Percentiles rank a stretch among this genome's conserved stretches.
Evolutionary conservation across 2,888 invertebrate species (phyloP).

Genomic region (Mythimna ferrago): DNA sequence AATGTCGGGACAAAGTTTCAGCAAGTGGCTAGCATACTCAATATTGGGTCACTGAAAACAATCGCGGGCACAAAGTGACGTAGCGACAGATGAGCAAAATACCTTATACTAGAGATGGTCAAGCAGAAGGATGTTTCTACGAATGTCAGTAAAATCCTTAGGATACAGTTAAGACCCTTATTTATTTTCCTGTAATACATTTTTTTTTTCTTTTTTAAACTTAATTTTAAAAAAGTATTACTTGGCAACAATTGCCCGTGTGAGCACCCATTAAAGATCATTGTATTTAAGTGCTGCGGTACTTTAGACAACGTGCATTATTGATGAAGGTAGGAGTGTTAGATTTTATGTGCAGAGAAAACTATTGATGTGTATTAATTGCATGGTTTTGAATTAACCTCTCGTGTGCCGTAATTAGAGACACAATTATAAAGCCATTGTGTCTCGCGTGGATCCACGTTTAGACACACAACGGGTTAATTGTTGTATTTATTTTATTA

Average conservation of each 20-base stretch:
- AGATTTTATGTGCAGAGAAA: slow-evolving; percentile 3
- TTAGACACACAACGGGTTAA: too few relatives aligned
- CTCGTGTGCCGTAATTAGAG: too few relatives aligned
- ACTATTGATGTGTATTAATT: slow-evolving; percentile 23
- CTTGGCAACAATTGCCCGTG: not conserved
- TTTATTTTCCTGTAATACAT: not conserved
- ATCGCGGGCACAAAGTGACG: too few relatives aligned
- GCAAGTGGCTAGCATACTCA: not conserved
- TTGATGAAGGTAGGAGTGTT: slow-evolving; percentile 17
- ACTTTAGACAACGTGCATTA: slow-evolving; percentile 38
- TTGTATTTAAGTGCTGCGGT: slow-evolving; percentile 37
- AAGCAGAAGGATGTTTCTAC: too few relatives aligned
- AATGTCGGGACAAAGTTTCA: not conserved
- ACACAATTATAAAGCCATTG: too few relatives aligned
- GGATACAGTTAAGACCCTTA: not conserved
- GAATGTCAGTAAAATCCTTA: not conserved
- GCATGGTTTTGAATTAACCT: not conserved
- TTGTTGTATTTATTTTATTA: not conserved
- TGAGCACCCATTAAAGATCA: slow-evolving; percentile 7
- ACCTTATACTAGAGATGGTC: too few relatives aligned
- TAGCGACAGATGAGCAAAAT: too few relatives aligned
- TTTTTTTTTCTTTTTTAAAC: not conserved
- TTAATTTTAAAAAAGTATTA: too few relatives aligned
- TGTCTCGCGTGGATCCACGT: too few relatives aligned
- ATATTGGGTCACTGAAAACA: too few relatives aligned